Percentiles rank a stretch among this genome's conserved stretches.
These are phyloP conservation scores for Ferdinandea cuprea DNA, from an alignment of 2,888 invertebrate genomes.

Conservation along the genomic window DNA sequence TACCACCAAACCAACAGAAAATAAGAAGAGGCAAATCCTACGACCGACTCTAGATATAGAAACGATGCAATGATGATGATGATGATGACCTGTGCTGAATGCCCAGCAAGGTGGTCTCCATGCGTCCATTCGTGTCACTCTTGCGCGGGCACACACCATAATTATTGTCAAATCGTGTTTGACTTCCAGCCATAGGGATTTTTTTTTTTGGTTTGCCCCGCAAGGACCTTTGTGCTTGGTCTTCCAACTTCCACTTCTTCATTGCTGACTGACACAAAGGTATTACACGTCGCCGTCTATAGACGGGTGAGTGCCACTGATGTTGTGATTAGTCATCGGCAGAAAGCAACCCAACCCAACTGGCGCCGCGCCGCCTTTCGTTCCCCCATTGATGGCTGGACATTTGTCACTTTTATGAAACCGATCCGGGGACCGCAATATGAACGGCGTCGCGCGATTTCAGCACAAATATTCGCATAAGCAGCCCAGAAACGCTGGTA, in stretches of 20 bases:
- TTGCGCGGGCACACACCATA: constrained; percentile 34
- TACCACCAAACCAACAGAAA: constrained; percentile 1
- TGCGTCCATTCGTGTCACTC: constrained; percentile 58
- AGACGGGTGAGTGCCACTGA: constrained; percentile 57
- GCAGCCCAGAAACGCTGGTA: constrained; percentile 53
- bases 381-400: constrained; percentile 64
- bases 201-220: constrained; percentile 41
- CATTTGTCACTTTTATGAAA: constrained; percentile 75
- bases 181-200: constrained; percentile 48
- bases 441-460: constrained; percentile 66
- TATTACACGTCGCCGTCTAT: constrained; percentile 23
- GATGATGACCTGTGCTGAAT: constrained; percentile 59
- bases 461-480: constrained; percentile 49
- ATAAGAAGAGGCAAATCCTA: constrained; percentile 10
- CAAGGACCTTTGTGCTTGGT: constrained; percentile 56
- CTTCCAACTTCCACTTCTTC: constrained; percentile 67
- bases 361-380: constrained; percentile 40
- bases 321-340: constrained; percentile 70
- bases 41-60: constrained; percentile 10
- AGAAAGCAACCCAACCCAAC: constrained; percentile 34
- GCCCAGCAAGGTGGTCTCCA: constrained; percentile 63
- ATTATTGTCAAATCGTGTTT: constrained; percentile 65
- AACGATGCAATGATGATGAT: constrained; percentile 36
- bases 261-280: constrained; percentile 52
- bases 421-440: constrained; percentile 59